Evolutionary conservation across 2,888 invertebrate species (phyloP).

Genomic region (Eilema sororculum): DNA sequence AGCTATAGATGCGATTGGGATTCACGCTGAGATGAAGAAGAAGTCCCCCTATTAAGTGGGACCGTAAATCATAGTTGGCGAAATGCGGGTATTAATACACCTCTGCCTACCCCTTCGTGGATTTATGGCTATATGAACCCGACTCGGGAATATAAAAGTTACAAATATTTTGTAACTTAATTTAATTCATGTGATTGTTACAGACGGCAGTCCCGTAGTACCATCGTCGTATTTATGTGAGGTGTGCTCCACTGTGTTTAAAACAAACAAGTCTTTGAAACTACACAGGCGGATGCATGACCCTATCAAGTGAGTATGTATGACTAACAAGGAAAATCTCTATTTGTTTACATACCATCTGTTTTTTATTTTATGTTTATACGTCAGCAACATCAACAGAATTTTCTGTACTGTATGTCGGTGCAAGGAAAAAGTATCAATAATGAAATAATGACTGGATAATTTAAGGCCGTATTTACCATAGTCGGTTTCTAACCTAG

Average conservation of each 20-base stretch:
- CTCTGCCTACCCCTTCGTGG: too few relatives aligned
- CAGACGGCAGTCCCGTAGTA: slow-evolving; percentile 33
- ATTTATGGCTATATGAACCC: too few relatives aligned
- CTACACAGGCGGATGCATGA: slow-evolving; percentile 92
- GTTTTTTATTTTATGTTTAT: background rate
- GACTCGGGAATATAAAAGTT: too few relatives aligned
- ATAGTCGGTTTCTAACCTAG: too few relatives aligned
- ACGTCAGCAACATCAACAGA: background rate
- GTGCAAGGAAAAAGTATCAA: background rate
- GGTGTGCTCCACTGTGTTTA: slow-evolving; percentile 90
- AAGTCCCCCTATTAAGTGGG: too few relatives aligned
- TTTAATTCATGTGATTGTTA: background rate
- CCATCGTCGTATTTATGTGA: slow-evolving; percentile 82
- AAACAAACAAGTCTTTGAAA: slow-evolving; percentile 89
- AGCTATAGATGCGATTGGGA: too few relatives aligned
- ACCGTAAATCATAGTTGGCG: too few relatives aligned
- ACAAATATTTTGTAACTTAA: too few relatives aligned
- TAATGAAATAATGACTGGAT: too few relatives aligned
- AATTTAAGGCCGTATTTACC: too few relatives aligned
- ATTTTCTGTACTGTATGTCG: background rate
- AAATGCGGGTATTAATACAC: too few relatives aligned
- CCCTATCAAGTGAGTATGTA: slow-evolving; percentile 85
- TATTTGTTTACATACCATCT: background rate
- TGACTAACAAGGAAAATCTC: background rate
- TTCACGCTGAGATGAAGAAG: too few relatives aligned